phyloP scores from a whole-genome alignment of 2,888 invertebrate genomes.

The Hypomecis punctinalis region DNA sequence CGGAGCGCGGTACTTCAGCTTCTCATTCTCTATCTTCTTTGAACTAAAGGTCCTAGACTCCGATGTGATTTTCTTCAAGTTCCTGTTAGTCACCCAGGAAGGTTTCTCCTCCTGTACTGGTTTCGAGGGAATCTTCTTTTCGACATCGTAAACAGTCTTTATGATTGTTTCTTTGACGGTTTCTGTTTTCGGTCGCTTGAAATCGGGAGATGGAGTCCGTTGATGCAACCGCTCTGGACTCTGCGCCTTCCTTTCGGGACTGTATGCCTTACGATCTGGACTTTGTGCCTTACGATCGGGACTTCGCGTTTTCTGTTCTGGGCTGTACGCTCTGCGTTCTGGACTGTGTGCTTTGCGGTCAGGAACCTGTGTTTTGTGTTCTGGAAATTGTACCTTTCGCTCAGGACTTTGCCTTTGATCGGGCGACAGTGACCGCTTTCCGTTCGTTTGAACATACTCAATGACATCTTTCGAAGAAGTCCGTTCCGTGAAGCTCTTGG shows the following conservation, averaged over 20 bases:
- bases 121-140: conserved; percentile 66
- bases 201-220: conserved; percentile 67
- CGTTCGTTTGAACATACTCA: conserved; percentile 63
- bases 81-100: conserved; percentile 86
- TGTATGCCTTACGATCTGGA: conserved; percentile 45
- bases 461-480: conserved; percentile 67
- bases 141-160: conserved; percentile 65
- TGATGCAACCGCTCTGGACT: conserved; percentile 55
- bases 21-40: conserved; percentile 73
- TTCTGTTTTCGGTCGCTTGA: conserved; percentile 61
- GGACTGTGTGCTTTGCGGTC: conserved; percentile 45
- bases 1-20: conserved; percentile 69
- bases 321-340: conserved; percentile 44
- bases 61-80: conserved; percentile 82
- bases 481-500: conserved; percentile 59
- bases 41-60: conserved; percentile 70
- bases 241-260: conserved; percentile 43
- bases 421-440: conserved; percentile 69
- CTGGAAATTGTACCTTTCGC: conserved; percentile 50
- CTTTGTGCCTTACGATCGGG: conserved; percentile 47
- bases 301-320: conserved; percentile 44
- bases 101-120: conserved; percentile 83
- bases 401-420: conserved; percentile 58
- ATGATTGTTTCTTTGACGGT: conserved; percentile 63
- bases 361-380: conserved; percentile 44